Evolutionary conservation across 2,113 vertebrate species (phyloP).

Genomic region (Burhinus bistriatus): DNA sequence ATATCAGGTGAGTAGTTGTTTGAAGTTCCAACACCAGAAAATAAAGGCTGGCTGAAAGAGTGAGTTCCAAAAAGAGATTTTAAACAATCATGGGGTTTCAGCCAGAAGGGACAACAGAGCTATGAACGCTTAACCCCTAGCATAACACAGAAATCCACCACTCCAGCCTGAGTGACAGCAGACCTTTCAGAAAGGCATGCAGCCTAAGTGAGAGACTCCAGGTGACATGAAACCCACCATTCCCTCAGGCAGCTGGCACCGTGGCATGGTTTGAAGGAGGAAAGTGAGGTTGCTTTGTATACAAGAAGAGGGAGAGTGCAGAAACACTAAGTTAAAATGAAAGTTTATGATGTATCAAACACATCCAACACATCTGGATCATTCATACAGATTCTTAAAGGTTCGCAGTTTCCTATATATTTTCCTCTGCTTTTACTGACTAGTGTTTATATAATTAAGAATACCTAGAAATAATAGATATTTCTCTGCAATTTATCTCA

Average conservation of each 20-base stretch:
- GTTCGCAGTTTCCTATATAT: background rate
- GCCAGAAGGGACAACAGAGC: background rate
- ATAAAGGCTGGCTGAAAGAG: background rate
- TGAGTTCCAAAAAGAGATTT: background rate
- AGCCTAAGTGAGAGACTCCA: background rate
- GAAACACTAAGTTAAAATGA: background rate
- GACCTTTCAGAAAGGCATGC: background rate
- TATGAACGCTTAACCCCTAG: background rate
- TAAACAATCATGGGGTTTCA: background rate
- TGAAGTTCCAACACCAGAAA: background rate
- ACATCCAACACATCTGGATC: background rate
- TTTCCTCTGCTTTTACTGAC: background rate
- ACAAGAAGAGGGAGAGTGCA: background rate
- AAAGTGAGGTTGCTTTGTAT: background rate
- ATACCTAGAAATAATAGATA: background rate
- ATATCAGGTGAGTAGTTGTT: background rate
- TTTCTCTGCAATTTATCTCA: background rate
- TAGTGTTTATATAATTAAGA: background rate
- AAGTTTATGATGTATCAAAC: background rate
- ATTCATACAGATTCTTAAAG: background rate
- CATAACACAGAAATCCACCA: background rate
- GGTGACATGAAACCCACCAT: background rate
- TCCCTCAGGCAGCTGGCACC: background rate
- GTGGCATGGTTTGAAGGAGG: background rate
- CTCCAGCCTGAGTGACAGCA: background rate